Evolutionary conservation across 2,888 invertebrate species (phyloP).

Genomic region (Caenorhabditis japonica): DNA sequence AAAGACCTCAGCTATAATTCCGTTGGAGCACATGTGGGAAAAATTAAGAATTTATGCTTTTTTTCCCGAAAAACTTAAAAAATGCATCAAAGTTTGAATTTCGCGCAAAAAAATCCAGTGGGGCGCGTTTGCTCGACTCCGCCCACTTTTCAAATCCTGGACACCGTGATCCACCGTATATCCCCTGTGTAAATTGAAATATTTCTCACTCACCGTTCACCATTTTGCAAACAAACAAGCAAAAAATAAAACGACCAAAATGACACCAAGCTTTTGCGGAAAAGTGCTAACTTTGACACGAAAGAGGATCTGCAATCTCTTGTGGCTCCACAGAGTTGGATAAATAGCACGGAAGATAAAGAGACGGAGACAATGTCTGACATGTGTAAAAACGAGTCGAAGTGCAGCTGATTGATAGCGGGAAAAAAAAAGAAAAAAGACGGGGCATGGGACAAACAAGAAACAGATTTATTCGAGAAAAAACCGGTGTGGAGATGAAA

Average conservation of each 20-base stretch:
- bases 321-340: conserved; percentile 32
- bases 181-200: too few species aligned
- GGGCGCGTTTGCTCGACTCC: too few species aligned
- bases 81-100: too few species aligned
- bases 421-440: conserved; percentile 3
- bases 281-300: conserved; percentile 30
- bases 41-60: too few species aligned
- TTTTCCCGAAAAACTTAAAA: too few species aligned
- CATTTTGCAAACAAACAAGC: conserved; percentile 4
- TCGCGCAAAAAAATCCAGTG: too few species aligned
- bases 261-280: conserved; percentile 3
- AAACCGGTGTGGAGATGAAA: neutral
- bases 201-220: conserved; percentile 26
- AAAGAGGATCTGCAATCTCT: conserved; percentile 22
- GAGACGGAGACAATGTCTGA: conserved; percentile 26
- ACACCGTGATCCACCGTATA: neutral
- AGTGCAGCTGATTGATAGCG: conserved; percentile 35
- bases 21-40: too few species aligned
- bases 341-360: neutral
- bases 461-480: conserved; percentile 7
- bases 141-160: too few species aligned
- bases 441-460: neutral
- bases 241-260: neutral
- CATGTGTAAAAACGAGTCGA: conserved; percentile 28
- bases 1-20: too few species aligned